These are phyloP conservation scores for Capromys pilorides DNA, from an alignment of 2,797 vertebrate genomes.

Conservation along the genomic window DNA sequence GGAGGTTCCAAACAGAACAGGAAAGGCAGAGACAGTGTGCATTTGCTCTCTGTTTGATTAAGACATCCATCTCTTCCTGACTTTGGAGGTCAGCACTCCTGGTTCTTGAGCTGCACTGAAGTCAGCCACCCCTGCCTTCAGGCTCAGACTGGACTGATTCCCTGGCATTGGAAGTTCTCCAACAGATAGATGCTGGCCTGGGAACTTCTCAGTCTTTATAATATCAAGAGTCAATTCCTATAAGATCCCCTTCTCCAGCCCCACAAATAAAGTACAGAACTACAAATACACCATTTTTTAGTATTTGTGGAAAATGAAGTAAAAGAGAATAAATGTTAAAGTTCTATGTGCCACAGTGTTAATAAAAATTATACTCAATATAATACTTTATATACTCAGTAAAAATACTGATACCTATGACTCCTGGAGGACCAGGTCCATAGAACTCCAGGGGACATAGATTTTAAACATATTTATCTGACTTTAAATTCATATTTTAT, in stretches of 20 bases:
- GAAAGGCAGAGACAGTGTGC: neutral
- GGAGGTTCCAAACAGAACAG: neutral
- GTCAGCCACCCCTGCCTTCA: neutral
- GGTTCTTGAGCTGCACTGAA: neutral
- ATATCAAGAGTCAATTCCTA: neutral
- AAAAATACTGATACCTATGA: neutral
- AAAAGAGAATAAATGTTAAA: neutral
- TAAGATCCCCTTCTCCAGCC: no score
- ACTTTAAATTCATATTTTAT: neutral
- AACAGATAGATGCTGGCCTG: neutral
- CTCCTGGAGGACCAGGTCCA: neutral
- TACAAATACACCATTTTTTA: neutral
- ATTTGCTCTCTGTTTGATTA: neutral
- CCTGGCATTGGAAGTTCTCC: neutral
- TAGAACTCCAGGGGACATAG: neutral
- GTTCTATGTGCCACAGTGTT: neutral
- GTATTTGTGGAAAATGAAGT: neutral
- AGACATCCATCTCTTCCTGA: neutral
- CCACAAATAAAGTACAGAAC: neutral
- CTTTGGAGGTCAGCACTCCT: neutral
- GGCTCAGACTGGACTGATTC: neutral
- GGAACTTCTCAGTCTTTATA: neutral
- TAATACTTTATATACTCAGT: constrained; percentile 23
- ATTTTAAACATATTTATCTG: neutral
- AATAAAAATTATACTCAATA: neutral